These are phyloP conservation scores for Nycteola revayana DNA, from an alignment of 2,888 invertebrate genomes.

Conservation along the genomic window DNA sequence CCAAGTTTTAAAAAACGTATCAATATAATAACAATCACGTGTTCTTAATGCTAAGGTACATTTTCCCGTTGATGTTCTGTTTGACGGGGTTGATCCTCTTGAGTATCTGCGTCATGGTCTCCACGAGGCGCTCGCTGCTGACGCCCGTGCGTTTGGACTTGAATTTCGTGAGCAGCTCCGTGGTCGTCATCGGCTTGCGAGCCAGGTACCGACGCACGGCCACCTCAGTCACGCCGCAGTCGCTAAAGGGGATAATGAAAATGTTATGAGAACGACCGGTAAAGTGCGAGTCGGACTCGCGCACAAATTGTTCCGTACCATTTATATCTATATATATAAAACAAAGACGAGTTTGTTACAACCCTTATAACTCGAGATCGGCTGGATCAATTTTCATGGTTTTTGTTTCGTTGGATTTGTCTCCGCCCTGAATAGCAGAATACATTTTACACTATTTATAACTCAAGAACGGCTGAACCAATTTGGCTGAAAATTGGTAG, in stretches of 20 bases:
- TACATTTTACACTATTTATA: no score
- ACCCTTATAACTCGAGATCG: no score
- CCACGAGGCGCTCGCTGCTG: conserved; percentile 94
- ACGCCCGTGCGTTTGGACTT: conserved; percentile 96
- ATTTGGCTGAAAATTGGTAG: no score
- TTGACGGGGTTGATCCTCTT: conserved; percentile 97
- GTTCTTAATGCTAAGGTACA: conserved; percentile 94
- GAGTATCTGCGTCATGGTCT: conserved; percentile 96
- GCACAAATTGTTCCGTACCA: no score
- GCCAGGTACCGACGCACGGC: conserved; percentile 96
- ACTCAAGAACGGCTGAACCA: no score
- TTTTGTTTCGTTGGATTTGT: no score
- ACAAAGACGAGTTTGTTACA: no score
- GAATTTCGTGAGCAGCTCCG: conserved; percentile 96
- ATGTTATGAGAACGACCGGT: no score
- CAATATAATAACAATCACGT: conserved; percentile 49
- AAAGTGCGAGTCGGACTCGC: background rate
- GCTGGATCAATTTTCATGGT: no score
- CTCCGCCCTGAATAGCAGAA: no score
- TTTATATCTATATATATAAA: no score
- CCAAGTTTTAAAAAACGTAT: no score
- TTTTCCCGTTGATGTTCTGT: conserved; percentile 95
- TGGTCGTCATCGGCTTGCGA: conserved; percentile 98
- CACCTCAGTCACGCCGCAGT: conserved; percentile 96
- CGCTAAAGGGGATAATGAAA: conserved; percentile 72